Evolutionary conservation across 2,888 invertebrate species (phyloP).

Genomic region (Drosophila lacicola): DNA sequence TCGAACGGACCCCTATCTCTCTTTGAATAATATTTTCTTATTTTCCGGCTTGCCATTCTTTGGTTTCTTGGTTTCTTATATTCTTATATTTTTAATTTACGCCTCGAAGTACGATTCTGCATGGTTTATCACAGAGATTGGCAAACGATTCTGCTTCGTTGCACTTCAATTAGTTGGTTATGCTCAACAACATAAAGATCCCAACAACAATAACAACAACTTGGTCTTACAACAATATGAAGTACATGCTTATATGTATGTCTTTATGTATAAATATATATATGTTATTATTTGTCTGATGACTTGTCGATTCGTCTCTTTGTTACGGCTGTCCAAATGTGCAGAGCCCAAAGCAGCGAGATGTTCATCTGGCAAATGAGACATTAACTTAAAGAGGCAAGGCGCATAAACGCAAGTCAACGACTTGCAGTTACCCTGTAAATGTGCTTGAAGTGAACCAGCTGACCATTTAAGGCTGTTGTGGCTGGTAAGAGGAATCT

Average conservation of each 20-base stretch:
- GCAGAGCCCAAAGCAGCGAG: slow-evolving; percentile 11
- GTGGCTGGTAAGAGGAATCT: too few relatives aligned
- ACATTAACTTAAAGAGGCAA: slow-evolving; percentile 30
- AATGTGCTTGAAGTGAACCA: not conserved
- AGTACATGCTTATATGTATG: slow-evolving; percentile 13
- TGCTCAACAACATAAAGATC: slow-evolving; percentile 59
- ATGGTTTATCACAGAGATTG: slow-evolving; percentile 81
- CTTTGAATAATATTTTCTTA: slow-evolving; percentile 17
- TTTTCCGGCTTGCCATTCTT: slow-evolving; percentile 20
- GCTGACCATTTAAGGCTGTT: too few relatives aligned
- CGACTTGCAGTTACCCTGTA: slow-evolving; percentile 9
- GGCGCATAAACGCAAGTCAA: not conserved
- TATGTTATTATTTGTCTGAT: slow-evolving; percentile 47
- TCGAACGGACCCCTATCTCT: not conserved
- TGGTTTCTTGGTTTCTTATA: slow-evolving; percentile 23
- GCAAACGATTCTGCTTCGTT: slow-evolving; percentile 77
- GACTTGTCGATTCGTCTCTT: slow-evolving; percentile 36
- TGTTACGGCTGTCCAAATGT: slow-evolving; percentile 50
- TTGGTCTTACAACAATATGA: slow-evolving; percentile 32
- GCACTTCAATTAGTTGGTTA: slow-evolving; percentile 76
- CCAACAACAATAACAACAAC: slow-evolving; percentile 24
- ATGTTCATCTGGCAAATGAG: slow-evolving; percentile 65
- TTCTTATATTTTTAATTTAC: slow-evolving; percentile 78
- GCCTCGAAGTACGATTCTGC: slow-evolving; percentile 76
- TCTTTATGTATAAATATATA: slow-evolving; percentile 12